Percentiles rank a stretch among this genome's conserved stretches.
These are phyloP conservation scores for Meloidogyne exigua DNA, from an alignment of 1,140 invertebrate genomes.

Conservation along the genomic window DNA sequence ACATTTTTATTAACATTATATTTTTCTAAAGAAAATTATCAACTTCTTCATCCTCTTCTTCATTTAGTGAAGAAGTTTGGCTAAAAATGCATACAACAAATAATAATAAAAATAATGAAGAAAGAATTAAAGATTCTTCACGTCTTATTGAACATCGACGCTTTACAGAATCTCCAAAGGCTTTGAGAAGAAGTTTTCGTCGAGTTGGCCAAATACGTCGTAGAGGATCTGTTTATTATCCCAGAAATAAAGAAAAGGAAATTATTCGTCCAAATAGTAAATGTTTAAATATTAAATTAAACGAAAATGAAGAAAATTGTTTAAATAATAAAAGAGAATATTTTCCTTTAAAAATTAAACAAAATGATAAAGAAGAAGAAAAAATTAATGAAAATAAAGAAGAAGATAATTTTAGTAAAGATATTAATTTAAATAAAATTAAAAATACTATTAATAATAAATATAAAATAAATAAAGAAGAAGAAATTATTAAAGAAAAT, in stretches of 20 bases:
- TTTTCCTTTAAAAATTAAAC: not conserved
- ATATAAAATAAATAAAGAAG: too few species aligned
- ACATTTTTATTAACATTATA: too few species aligned
- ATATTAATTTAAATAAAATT: not conserved
- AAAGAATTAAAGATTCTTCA: not conserved
- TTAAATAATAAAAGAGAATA: not conserved
- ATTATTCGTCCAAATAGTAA: not conserved
- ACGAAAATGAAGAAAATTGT: not conserved
- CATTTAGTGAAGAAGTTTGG: slow-evolving; percentile 12
- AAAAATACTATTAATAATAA: not conserved
- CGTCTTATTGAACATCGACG: slow-evolving; percentile 16
- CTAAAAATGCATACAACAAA: not conserved
- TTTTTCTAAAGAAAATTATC: not conserved
- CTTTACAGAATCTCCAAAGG: slow-evolving; percentile 22
- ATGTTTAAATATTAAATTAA: not conserved
- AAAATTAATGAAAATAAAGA: not conserved
- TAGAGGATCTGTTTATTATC: not conserved
- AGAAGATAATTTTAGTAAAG: not conserved
- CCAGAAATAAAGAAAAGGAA: not conserved
- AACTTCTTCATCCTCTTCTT: not conserved
- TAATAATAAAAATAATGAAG: not conserved
- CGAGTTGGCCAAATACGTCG: not conserved
- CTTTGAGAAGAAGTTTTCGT: slow-evolving; percentile 10
- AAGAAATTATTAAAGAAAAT: not conserved
- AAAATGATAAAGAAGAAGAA: not conserved